A percentile compares a stretch with the other conserved stretches of the same genome.
phyloP scores from a whole-genome alignment of 2,888 invertebrate genomes.

The Dendrolimus pini region DNA sequence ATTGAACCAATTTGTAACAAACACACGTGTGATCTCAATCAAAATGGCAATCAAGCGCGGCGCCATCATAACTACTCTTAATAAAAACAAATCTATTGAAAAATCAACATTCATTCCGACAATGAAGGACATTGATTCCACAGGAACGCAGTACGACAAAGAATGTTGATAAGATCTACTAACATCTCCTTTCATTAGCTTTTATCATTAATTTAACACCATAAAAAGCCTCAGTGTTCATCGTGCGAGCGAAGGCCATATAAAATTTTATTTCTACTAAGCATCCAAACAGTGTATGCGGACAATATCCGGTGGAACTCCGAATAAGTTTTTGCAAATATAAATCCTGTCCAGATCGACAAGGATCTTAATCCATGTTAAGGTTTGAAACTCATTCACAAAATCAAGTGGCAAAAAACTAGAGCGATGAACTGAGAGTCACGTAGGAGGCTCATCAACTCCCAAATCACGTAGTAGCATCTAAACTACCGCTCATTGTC shows the following conservation, averaged over 20 bases:
- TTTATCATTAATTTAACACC: too few relatives aligned
- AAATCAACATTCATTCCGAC: slow-evolving; percentile 53
- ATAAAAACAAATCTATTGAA: slow-evolving; percentile 52
- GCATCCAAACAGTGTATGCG: not conserved
- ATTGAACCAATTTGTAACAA: slow-evolving; percentile 62
- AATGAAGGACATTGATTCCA: slow-evolving; percentile 37
- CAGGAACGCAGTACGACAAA: slow-evolving; percentile 21
- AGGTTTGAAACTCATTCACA: slow-evolving; percentile 53
- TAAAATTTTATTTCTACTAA: slow-evolving; percentile 19
- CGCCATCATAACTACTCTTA: slow-evolving; percentile 58
- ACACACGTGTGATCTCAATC: slow-evolving; percentile 59
- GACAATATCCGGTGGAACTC: too few relatives aligned
- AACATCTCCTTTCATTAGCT: too few relatives aligned
- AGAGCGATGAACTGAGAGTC: slow-evolving; percentile 71
- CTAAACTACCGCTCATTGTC: slow-evolving; percentile 75
- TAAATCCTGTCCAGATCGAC: too few relatives aligned
- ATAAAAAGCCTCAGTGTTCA: too few relatives aligned
- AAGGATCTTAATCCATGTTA: too few relatives aligned
- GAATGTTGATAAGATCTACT: too few relatives aligned
- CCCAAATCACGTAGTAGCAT: slow-evolving; percentile 62
- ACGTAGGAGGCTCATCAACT: slow-evolving; percentile 65
- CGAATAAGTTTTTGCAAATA: too few relatives aligned
- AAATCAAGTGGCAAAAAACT: slow-evolving; percentile 70
- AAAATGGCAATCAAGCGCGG: slow-evolving; percentile 65
- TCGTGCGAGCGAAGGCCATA: slow-evolving; percentile 14